Conservation (phyloP, 92 coral and sea anemone genomes). For the Metridium senile region DNA sequence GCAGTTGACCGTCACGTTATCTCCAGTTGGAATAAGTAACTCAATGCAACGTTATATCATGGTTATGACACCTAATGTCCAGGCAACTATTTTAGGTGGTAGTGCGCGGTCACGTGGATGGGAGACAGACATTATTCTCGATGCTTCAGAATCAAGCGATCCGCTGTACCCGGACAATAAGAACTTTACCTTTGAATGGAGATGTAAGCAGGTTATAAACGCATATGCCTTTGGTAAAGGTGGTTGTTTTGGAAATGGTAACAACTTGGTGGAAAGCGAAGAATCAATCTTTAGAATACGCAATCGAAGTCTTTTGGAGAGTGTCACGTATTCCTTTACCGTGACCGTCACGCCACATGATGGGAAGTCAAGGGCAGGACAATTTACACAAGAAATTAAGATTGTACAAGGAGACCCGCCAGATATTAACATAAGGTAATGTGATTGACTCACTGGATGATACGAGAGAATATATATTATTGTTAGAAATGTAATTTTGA, state of each 20-base stretch:
- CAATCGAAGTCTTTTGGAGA: slow-evolving; percentile 61
- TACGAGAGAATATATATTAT: too few species aligned
- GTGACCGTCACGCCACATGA: slow-evolving; percentile 60
- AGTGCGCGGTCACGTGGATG: slow-evolving; percentile 73
- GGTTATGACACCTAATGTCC: slow-evolving; percentile 60
- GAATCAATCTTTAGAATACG: slow-evolving; percentile 50
- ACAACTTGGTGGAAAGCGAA: slow-evolving; percentile 42
- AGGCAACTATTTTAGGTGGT: slow-evolving; percentile 79
- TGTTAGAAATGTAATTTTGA: too few species aligned
- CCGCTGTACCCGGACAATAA: slow-evolving; percentile 43
- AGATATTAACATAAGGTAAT: slow-evolving; percentile 66
- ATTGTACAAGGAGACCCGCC: slow-evolving; percentile 80
- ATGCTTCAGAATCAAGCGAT: slow-evolving; percentile 77
- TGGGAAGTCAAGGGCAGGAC: slow-evolving; percentile 42
- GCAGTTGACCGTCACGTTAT: slow-evolving; percentile 50
- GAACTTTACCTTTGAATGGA: slow-evolving; percentile 60
- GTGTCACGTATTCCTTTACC: slow-evolving; percentile 64
- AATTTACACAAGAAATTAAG: slow-evolving; percentile 55
- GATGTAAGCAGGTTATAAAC: slow-evolving; percentile 46
- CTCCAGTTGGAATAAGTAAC: slow-evolving; percentile 33
- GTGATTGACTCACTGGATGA: neutral
- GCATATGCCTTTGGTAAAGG: slow-evolving; percentile 20
- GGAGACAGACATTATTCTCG: slow-evolving; percentile 55
- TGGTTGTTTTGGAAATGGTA: slow-evolving; percentile 94
- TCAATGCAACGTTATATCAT: slow-evolving; percentile 65